Evolutionary conservation across 2,113 vertebrate species (phyloP).

Genomic region (Nothobranchius kuhntae): DNA sequence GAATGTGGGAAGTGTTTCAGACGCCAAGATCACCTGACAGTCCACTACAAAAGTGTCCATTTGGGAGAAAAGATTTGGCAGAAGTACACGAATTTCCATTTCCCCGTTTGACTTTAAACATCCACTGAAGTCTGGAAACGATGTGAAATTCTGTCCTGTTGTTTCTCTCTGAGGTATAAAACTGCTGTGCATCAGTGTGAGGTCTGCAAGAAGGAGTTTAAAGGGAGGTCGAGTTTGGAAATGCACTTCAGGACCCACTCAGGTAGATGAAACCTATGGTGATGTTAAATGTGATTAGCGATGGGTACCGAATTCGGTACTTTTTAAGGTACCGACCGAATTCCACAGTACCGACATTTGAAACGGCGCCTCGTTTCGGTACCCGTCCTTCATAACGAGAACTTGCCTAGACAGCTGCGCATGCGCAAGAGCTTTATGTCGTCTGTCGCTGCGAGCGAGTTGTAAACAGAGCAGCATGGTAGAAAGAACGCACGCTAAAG

Average conservation of each 20-base stretch:
- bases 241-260: slow-evolving; percentile 99
- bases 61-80: slow-evolving; percentile 98
- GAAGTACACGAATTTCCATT: slow-evolving; percentile 78
- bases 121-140: too few species aligned
- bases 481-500: too few species aligned
- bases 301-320: background rate
- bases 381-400: too few species aligned
- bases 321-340: too few species aligned
- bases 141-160: too few species aligned
- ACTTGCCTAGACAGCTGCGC: too few species aligned
- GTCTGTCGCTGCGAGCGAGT: too few species aligned
- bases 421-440: too few species aligned
- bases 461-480: too few species aligned
- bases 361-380: too few species aligned
- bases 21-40: slow-evolving; percentile 93
- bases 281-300: background rate
- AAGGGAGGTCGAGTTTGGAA: slow-evolving; percentile 97
- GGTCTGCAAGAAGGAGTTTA: slow-evolving; percentile 99
- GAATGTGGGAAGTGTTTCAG: slow-evolving; percentile 98
- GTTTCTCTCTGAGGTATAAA: slow-evolving; percentile 86
- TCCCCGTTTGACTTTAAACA: too few species aligned
- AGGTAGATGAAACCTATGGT: slow-evolving; percentile 77
- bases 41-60: slow-evolving; percentile 97
- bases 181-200: slow-evolving; percentile 97
- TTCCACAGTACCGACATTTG: too few species aligned